A percentile compares a stretch with the other conserved stretches of the same genome.
Conservation (phyloP, 1,140 invertebrate genomes). For the Dendroctonus ponderosae region DNA sequence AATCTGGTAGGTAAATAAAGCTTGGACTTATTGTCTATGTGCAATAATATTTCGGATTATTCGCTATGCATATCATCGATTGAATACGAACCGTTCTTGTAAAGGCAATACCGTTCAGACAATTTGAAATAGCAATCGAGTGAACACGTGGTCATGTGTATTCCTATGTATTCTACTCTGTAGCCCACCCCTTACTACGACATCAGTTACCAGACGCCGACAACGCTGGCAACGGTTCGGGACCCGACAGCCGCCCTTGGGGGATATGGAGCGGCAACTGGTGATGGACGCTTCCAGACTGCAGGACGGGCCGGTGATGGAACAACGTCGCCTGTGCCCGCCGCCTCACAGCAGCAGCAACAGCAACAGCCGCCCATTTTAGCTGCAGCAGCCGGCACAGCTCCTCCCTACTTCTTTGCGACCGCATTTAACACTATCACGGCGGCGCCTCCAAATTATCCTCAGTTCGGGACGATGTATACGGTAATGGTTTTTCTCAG, state of each 20-base stretch:
- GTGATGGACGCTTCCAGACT: slow-evolving; percentile 68
- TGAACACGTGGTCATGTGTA: slow-evolving; percentile 33
- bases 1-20: no score
- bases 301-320: slow-evolving; percentile 65
- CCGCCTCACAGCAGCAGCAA: slow-evolving; percentile 49
- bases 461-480: slow-evolving; percentile 56
- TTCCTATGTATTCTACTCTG: slow-evolving; percentile 34
- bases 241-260: slow-evolving; percentile 55
- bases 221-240: slow-evolving; percentile 62
- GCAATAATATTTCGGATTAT: no score
- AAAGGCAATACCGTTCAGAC: no score
- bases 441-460: slow-evolving; percentile 67
- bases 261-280: slow-evolving; percentile 66
- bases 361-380: slow-evolving; percentile 58
- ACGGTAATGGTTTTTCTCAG: slow-evolving; percentile 28
- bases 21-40: no score
- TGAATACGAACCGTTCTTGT: no score
- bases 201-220: slow-evolving; percentile 64
- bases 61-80: no score
- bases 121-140: slow-evolving; percentile 8
- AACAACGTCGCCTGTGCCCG: slow-evolving; percentile 72
- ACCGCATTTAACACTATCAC: slow-evolving; percentile 46
- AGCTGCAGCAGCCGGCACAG: slow-evolving; percentile 58
- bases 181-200: slow-evolving; percentile 63
- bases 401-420: slow-evolving; percentile 43